Conservation (phyloP, 2,888 invertebrate species). For the Sacculina carcini region DNA sequence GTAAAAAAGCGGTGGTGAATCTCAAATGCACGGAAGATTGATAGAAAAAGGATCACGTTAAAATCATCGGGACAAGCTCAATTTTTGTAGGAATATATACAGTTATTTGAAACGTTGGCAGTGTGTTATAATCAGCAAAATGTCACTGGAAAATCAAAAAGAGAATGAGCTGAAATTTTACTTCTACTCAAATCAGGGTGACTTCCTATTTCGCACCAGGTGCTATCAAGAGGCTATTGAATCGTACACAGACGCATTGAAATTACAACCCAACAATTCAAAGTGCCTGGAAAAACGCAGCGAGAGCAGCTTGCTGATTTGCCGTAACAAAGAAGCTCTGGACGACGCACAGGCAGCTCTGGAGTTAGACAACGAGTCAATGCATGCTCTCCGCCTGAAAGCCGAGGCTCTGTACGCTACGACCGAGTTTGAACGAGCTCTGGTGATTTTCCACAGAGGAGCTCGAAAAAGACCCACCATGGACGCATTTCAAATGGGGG, state of each 20-base stretch:
- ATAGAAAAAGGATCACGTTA: too few relatives aligned
- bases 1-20: too few relatives aligned
- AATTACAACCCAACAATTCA: not conserved
- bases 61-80: too few relatives aligned
- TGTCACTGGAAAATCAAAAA: not conserved
- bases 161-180: not conserved
- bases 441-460: not conserved
- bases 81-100: not conserved
- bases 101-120: not conserved
- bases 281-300: not conserved
- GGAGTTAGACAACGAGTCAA: not conserved
- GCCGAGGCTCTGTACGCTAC: not conserved
- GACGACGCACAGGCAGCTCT: not conserved
- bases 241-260: not conserved
- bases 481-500: not conserved
- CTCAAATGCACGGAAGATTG: too few relatives aligned
- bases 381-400: not conserved
- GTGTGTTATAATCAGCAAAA: too few relatives aligned
- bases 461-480: not conserved
- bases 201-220: not conserved
- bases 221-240: not conserved
- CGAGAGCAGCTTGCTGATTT: not conserved
- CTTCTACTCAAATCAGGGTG: not conserved
- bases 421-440: not conserved
- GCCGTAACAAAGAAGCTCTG: not conserved